These are phyloP conservation scores for Agrenia bidenticulata DNA, from an alignment of 2,888 invertebrate species.

Conservation along the genomic window DNA sequence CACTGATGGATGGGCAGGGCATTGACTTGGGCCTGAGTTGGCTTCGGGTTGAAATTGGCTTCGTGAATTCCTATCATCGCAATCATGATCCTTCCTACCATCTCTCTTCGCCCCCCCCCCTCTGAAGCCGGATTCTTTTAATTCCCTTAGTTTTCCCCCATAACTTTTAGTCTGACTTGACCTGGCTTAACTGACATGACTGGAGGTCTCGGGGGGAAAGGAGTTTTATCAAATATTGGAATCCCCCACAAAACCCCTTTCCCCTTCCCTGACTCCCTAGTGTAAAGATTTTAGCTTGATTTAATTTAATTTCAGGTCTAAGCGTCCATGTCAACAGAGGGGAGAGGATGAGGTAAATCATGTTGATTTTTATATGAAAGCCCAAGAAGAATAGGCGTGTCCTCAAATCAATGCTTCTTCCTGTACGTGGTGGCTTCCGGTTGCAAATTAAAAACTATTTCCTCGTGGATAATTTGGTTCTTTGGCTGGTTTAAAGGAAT, in stretches of 20 bases:
- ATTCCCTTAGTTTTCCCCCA: slow-evolving; percentile 9
- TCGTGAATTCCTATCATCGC: slow-evolving; percentile 12
- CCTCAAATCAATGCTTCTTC: too few species aligned
- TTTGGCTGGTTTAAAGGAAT: too few species aligned
- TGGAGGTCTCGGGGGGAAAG: not conserved
- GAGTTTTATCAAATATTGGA: not conserved
- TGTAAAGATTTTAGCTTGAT: slow-evolving; percentile 5
- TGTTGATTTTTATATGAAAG: slow-evolving; percentile 3
- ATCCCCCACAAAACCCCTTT: not conserved
- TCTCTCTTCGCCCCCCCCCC: not conserved
- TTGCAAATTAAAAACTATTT: too few species aligned
- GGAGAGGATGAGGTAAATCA: not conserved
- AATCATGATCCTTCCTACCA: slow-evolving; percentile 3
- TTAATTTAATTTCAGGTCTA: slow-evolving; percentile 8
- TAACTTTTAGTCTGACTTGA: slow-evolving; percentile 15
- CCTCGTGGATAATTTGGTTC: too few species aligned
- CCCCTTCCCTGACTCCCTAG: not conserved
- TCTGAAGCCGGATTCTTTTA: not conserved
- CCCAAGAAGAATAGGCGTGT: too few species aligned
- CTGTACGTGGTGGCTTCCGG: too few species aligned
- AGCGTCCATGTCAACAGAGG: not conserved
- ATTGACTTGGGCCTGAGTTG: slow-evolving; percentile 8
- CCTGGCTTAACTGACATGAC: slow-evolving; percentile 13
- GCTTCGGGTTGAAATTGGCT: slow-evolving; percentile 6
- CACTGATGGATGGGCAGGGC: slow-evolving; percentile 1